Conservation (phyloP, 2,888 invertebrate species). For the Euplexia lucipara region DNA sequence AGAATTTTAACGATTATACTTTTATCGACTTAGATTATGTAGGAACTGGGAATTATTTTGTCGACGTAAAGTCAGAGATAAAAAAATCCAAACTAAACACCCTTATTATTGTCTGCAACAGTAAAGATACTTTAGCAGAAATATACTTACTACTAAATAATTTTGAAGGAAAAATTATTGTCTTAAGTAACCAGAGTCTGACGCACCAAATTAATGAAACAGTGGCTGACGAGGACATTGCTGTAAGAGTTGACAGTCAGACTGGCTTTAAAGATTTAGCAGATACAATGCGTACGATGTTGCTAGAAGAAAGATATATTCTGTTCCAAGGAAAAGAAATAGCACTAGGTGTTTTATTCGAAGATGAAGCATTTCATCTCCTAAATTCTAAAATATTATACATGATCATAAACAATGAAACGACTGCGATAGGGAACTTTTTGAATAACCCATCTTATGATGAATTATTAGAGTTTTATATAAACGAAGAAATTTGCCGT, state of each 20-base stretch:
- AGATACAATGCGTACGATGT: slow-evolving; percentile 15
- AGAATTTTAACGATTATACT: slow-evolving; percentile 16
- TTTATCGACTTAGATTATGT: slow-evolving; percentile 53
- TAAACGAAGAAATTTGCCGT: slow-evolving; percentile 46
- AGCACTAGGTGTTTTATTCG: slow-evolving; percentile 25
- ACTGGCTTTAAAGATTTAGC: slow-evolving; percentile 37
- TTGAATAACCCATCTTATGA: slow-evolving; percentile 36
- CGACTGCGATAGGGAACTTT: slow-evolving; percentile 32
- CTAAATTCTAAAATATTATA: slow-evolving; percentile 40
- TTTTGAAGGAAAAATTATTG: slow-evolving; percentile 44
- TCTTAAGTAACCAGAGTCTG: slow-evolving; percentile 23
- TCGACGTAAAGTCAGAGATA: slow-evolving; percentile 28
- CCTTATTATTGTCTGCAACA: slow-evolving; percentile 30
- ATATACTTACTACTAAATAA: slow-evolving; percentile 1
- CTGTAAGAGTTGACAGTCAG: slow-evolving; percentile 21
- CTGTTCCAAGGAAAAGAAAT: slow-evolving; percentile 49
- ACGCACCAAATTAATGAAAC: slow-evolving; percentile 1
- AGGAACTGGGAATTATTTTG: slow-evolving; percentile 38
- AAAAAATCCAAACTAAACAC: slow-evolving; percentile 7
- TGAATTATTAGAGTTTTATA: slow-evolving; percentile 38
- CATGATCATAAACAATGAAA: slow-evolving; percentile 45
- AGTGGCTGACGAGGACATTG: background rate
- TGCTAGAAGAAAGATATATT: slow-evolving; percentile 43
- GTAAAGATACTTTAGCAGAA: slow-evolving; percentile 11
- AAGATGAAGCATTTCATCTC: slow-evolving; percentile 17